Evolutionary conservation across 64 coral and sea anemone species (phyloP).

Genomic region (Montipora cactus): DNA sequence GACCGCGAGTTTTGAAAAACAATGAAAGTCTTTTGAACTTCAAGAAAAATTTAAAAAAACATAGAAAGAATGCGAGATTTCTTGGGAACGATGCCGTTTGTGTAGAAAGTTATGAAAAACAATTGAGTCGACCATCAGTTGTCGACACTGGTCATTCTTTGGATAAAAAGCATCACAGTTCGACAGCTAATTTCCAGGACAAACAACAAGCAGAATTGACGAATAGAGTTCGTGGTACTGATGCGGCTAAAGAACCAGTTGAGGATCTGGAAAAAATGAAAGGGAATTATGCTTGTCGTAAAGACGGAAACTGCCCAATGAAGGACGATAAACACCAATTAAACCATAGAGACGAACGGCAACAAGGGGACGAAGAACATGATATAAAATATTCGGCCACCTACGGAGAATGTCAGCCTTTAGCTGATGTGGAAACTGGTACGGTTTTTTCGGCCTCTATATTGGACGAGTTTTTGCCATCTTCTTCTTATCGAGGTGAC

Average conservation of each 20-base stretch:
- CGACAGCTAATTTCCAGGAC: no score
- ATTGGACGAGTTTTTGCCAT: slow-evolving; percentile 12
- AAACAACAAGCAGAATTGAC: not conserved
- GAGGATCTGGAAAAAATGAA: not conserved
- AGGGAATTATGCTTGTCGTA: not conserved
- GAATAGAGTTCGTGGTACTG: not conserved
- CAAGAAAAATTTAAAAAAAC: not conserved
- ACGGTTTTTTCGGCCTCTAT: not conserved
- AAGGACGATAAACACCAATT: no score
- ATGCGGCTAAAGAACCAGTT: not conserved
- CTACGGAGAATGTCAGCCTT: not conserved
- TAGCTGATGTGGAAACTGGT: not conserved
- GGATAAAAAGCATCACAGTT: not conserved
- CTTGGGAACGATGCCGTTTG: not conserved
- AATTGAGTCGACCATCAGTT: not conserved
- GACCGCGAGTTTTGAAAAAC: not conserved
- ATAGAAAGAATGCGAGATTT: not conserved
- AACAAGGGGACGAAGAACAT: not conserved
- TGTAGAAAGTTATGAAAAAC: not conserved
- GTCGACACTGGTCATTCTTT: not conserved
- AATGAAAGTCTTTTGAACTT: not conserved
- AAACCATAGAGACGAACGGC: not conserved
- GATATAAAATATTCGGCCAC: not conserved
- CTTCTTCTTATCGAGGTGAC: not conserved
- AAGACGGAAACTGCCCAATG: not conserved